Evolutionary conservation across 2,888 invertebrate genomes (phyloP), one percentile per base, ranked within the genome.

Genomic region (Ephialtes manifestator): DNA sequence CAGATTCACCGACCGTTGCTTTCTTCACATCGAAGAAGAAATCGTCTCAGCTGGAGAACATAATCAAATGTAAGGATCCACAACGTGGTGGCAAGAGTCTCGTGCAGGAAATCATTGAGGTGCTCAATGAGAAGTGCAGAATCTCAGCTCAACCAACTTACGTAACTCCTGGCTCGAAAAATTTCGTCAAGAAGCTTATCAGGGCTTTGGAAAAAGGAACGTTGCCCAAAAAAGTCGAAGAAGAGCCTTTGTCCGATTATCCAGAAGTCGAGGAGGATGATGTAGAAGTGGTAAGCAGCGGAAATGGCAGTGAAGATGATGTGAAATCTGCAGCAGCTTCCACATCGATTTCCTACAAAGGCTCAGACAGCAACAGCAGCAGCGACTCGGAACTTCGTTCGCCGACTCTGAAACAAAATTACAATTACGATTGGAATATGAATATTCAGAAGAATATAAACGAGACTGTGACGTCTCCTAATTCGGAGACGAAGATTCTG

Each of bases 71-170:
- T 2, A 79, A 81, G 4, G 76, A 85, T 5, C 8, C 11, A 5
- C 24, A 72, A 0, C 10, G 55, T 0, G 20, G 10, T 10, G 75
- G 77, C 3, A 87, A 75, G 18, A 86, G 87, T 35, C 39, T 90
- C 20, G 86, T 92, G 1, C 85, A 83, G 15, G 88, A 86, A 0
- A 90, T 90, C 8, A 89, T 91, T 77, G 82, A 86, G n/a, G 88
- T 88, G 13, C 74, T 92, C 4, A 83, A 87, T 20, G 82, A 87
- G 13, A 89, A 86, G 20, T 88, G 74, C 10, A 31, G 65, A 13
- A 24, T 48, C 0, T 79, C 82, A 18, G 63, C 81, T 0, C 15
- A 43, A 2, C 24, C 77, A 5, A 48, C 81, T 11, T 80, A 79
- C 18, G 35, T 31, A 0, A 28, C 77, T 2, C 78, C 83, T 8